phyloP scores from a whole-genome alignment of 2,797 vertebrate species.

The Pseudochaenichthys georgianus region DNA sequence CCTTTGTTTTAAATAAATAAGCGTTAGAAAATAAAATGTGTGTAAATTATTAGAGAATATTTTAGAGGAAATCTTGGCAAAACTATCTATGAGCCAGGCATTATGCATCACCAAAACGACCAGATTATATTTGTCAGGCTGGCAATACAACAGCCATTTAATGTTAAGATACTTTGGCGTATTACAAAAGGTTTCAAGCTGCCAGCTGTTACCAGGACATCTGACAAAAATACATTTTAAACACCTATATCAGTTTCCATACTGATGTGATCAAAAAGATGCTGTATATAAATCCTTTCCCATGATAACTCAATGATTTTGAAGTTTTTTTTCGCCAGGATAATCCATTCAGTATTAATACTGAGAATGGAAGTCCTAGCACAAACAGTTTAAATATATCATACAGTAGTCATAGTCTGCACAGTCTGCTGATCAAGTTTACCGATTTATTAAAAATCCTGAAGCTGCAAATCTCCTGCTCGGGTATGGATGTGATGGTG shows the following conservation, averaged over 20 bases:
- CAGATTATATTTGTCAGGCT: background rate
- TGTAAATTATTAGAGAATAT: background rate
- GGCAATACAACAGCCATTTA: background rate
- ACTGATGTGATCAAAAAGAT: background rate
- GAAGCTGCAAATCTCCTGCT: background rate
- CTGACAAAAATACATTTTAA: background rate
- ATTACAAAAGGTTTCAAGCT: background rate
- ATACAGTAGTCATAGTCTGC: background rate
- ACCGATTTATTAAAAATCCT: background rate
- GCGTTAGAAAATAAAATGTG: conserved; percentile 1
- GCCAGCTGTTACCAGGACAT: background rate
- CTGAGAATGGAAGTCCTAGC: background rate
- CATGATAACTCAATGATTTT: background rate
- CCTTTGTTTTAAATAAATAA: conserved; percentile 1
- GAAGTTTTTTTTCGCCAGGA: background rate
- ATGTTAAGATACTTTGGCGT: background rate
- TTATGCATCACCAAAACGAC: background rate
- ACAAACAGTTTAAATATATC: background rate
- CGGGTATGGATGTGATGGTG: background rate
- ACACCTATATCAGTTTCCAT: background rate
- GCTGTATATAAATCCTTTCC: background rate
- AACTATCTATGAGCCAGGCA: background rate
- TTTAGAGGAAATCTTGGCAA: background rate
- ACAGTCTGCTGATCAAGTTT: background rate
- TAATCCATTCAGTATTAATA: background rate